Evolutionary conservation across 2,888 invertebrate genomes (phyloP).

Genomic region (Agriopis aurantiaria): DNA sequence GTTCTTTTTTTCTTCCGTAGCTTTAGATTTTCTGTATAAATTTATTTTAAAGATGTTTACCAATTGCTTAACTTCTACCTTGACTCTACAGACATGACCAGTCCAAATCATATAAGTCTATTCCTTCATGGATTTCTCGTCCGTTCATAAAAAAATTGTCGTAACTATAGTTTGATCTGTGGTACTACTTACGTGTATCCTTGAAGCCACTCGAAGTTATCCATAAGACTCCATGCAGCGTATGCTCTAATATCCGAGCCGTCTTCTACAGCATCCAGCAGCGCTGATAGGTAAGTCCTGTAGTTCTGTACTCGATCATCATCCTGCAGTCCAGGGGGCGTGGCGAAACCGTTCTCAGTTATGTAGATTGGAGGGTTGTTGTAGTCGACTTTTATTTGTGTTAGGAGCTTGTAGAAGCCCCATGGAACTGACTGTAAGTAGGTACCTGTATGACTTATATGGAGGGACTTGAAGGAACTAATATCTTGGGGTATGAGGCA

Average conservation of each 20-base stretch:
- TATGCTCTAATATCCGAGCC: constrained; percentile 80
- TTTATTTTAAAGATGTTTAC: too few relatives aligned
- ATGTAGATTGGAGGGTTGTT: constrained; percentile 83
- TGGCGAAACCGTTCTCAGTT: constrained; percentile 84
- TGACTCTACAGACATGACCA: too few relatives aligned
- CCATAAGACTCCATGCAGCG: constrained; percentile 87
- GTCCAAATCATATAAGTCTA: too few relatives aligned
- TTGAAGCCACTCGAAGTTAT: constrained; percentile 87
- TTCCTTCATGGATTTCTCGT: too few relatives aligned
- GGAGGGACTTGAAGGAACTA: too few relatives aligned
- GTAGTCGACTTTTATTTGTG: constrained; percentile 75
- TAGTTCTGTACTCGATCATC: constrained; percentile 68
- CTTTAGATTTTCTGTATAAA: too few relatives aligned
- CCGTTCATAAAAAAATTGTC: too few relatives aligned
- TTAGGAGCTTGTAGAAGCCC: constrained; percentile 84
- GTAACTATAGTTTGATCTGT: neutral
- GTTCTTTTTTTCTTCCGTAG: too few relatives aligned
- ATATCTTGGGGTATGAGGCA: too few relatives aligned
- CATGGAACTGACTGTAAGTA: constrained; percentile 68
- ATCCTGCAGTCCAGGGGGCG: constrained; percentile 66
- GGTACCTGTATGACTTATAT: too few relatives aligned
- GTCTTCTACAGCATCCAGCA: constrained; percentile 75
- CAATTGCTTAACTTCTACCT: too few relatives aligned
- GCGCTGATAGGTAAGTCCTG: constrained; percentile 66
- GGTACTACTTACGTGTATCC: constrained; percentile 81